These are phyloP conservation scores for Labeo catla DNA, from an alignment of 2,113 vertebrate species.

Conservation along the genomic window DNA sequence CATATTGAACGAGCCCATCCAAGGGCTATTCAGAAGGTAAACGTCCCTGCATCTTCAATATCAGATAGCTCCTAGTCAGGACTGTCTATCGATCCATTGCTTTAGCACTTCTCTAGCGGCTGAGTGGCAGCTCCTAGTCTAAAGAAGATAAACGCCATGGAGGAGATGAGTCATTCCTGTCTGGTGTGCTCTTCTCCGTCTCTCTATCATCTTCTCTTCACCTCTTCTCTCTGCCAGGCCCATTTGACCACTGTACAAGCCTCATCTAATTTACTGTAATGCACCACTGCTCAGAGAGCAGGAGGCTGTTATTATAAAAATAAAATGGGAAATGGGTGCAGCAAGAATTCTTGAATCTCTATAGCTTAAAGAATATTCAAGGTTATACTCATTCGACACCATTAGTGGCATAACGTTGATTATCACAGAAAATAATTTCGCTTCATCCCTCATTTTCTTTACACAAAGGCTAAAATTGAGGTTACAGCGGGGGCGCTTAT, in stretches of 20 bases:
- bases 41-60: conserved; percentile 59
- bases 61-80: conserved; percentile 55
- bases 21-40: conserved; percentile 50
- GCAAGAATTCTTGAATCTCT: conserved; percentile 35
- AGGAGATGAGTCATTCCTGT: conserved; percentile 59
- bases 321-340: conserved; percentile 17
- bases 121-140: conserved; percentile 45
- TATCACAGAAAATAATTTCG: neutral
- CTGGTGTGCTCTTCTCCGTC: conserved; percentile 40
- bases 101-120: conserved; percentile 38
- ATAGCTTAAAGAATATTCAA: neutral
- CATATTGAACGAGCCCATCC: conserved; percentile 52
- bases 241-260: conserved; percentile 43
- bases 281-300: conserved; percentile 40
- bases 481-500: neutral
- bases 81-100: conserved; percentile 55
- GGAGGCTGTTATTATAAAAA: conserved; percentile 39
- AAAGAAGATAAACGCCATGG: conserved; percentile 52
- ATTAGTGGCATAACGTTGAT: neutral
- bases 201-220: conserved; percentile 19
- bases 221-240: conserved; percentile 12
- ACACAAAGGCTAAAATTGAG: neutral
- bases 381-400: no score
- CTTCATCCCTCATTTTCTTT: neutral
- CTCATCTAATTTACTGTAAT: conserved; percentile 52